A percentile compares a stretch with the other conserved stretches of the same genome.
phyloP scores from a whole-genome alignment of 2,113 vertebrate genomes.

The Phalacrocorax brasilianus region DNA sequence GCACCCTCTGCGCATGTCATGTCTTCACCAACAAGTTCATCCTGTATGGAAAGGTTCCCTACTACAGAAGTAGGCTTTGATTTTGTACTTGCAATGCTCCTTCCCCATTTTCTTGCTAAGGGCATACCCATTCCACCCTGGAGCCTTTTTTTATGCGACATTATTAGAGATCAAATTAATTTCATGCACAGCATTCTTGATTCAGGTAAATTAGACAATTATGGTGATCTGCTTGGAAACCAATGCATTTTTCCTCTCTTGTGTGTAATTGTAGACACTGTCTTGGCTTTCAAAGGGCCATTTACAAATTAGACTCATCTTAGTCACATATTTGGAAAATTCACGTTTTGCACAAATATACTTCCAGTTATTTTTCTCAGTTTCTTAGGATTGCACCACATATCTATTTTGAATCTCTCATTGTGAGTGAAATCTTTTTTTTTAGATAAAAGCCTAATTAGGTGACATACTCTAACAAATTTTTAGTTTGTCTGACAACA shows the following conservation, averaged over 20 bases:
- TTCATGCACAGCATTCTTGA: neutral
- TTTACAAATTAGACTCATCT: neutral
- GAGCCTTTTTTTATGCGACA: neutral
- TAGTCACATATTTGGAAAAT: neutral
- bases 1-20: accelerated
- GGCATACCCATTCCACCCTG: neutral
- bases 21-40: neutral
- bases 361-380: neutral
- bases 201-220: neutral
- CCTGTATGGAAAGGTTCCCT: neutral
- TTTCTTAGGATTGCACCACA: neutral
- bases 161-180: neutral
- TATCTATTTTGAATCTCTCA: neutral
- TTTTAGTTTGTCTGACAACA: neutral
- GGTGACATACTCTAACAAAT: neutral
- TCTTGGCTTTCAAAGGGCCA: neutral
- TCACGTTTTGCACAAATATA: neutral
- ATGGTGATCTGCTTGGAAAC: neutral
- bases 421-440: accelerated
- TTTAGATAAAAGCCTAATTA: neutral
- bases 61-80: neutral
- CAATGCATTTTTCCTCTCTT: neutral
- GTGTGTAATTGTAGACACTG: neutral
- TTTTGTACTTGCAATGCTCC: neutral
- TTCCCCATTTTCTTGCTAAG: neutral